Evolutionary conservation across 2,888 invertebrate species (phyloP).

Genomic region (Drosophila bunnanda): DNA sequence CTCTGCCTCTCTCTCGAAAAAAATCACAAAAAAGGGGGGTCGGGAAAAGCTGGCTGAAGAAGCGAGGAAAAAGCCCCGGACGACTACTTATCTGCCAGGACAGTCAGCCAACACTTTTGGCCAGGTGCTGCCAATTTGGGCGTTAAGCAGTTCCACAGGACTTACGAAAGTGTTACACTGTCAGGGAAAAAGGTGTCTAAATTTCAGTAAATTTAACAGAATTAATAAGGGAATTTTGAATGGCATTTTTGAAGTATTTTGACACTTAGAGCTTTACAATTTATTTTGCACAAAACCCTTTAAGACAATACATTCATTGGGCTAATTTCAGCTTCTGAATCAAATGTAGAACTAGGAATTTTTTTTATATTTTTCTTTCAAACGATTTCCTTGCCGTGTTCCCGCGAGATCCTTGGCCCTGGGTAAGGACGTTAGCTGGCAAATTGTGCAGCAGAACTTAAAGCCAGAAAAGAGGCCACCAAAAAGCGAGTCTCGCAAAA

Average conservation of each 20-base stretch:
- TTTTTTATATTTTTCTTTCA: neutral
- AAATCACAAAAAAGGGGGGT: slow-evolving; percentile 2
- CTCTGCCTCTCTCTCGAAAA: neutral
- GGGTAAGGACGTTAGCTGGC: slow-evolving; percentile 10
- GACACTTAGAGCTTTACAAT: neutral
- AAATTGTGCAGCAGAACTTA: slow-evolving; percentile 78
- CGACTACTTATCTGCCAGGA: slow-evolving; percentile 69
- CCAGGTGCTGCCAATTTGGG: slow-evolving; percentile 78
- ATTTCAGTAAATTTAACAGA: neutral
- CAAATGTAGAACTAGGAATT: neutral
- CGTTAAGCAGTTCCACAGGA: slow-evolving; percentile 66
- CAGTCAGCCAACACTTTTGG: slow-evolving; percentile 58
- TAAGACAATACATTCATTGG: neutral
- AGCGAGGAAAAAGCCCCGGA: slow-evolving; percentile 37
- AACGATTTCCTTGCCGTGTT: neutral
- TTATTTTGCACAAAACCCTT: neutral
- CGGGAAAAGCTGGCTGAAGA: slow-evolving; percentile 12
- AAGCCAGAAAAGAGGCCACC: slow-evolving; percentile 58
- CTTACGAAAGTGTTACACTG: slow-evolving; percentile 23
- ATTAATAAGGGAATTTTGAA: fast-evolving
- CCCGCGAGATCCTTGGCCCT: slow-evolving; percentile 3
- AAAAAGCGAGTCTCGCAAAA: slow-evolving; percentile 19
- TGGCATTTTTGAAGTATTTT: neutral
- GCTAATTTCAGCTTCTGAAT: neutral
- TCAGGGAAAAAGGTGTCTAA: fast-evolving